phyloP scores from a whole-genome alignment of 2,113 vertebrate species.

The Brachyhypopomus gauderio region DNA sequence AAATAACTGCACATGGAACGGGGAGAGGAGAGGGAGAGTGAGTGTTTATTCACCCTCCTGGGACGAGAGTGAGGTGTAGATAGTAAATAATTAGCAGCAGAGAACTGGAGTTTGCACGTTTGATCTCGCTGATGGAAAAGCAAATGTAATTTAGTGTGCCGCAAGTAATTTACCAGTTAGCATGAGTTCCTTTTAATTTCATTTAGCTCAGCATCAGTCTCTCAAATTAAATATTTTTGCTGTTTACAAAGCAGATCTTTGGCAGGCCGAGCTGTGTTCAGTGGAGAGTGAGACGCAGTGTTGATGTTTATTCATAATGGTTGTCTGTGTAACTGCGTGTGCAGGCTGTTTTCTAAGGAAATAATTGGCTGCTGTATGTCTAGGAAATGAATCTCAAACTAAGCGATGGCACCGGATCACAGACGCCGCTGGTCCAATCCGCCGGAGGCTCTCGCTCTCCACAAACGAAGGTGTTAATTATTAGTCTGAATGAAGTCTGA shows the following conservation, averaged over 20 bases:
- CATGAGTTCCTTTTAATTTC: conserved; percentile 77
- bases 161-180: conserved; percentile 78
- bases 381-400: conserved; percentile 27
- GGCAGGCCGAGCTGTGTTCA: conserved; percentile 65
- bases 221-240: conserved; percentile 77
- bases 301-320: conserved; percentile 74
- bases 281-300: conserved; percentile 64
- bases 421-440: too few relatives aligned
- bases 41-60: conserved; percentile 77
- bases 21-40: conserved; percentile 41
- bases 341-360: conserved; percentile 16
- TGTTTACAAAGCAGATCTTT: conserved; percentile 73
- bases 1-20: conserved; percentile 45
- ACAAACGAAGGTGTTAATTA: too few relatives aligned
- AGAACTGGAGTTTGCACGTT: conserved; percentile 72
- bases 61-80: conserved; percentile 75
- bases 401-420: conserved; percentile 17
- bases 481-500: too few relatives aligned
- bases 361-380: conserved; percentile 35
- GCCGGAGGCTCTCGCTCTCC: too few relatives aligned
- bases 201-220: conserved; percentile 74
- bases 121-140: conserved; percentile 77
- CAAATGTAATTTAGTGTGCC: conserved; percentile 76
- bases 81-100: conserved; percentile 78
- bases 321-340: conserved; percentile 62